phyloP scores from a whole-genome alignment of 2,113 vertebrate genomes.

The Opisthocomus hoazin region DNA sequence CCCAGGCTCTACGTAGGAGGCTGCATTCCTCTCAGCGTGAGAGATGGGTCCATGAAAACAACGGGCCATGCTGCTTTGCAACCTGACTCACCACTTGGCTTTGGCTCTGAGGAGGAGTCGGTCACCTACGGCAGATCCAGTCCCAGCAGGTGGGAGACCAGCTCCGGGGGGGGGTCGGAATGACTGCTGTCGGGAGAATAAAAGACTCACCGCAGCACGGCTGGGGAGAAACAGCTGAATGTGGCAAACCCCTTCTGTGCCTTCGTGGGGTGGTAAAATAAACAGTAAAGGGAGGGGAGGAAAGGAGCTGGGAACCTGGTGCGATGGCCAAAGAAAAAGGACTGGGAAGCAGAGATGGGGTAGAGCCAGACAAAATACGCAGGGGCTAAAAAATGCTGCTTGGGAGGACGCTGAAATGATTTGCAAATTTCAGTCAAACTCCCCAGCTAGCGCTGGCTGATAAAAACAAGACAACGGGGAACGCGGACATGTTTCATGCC shows the following conservation, averaged over 20 bases:
- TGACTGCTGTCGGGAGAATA: not conserved
- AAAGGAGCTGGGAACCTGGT: not conserved
- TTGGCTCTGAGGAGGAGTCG: not conserved
- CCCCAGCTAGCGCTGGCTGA: not conserved
- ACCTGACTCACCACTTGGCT: conserved; percentile 48
- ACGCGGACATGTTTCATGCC: not conserved
- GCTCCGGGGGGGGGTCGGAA: not conserved
- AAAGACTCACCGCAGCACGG: not conserved
- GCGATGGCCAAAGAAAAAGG: not conserved
- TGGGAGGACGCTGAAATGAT: not conserved
- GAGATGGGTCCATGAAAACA: conserved; percentile 45
- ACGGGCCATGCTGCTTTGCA: not conserved
- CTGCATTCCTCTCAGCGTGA: conserved; percentile 19
- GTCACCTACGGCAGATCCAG: conserved; percentile 21
- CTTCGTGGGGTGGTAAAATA: conserved; percentile 7
- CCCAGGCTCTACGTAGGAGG: conserved; percentile 50
- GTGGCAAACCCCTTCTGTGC: not conserved
- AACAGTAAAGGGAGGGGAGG: not conserved
- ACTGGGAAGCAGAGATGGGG: not conserved
- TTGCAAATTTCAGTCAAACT: not conserved
- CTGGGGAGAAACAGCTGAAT: conserved; percentile 3
- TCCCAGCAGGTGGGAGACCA: conserved; percentile 34
- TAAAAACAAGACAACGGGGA: not conserved
- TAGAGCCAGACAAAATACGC: not conserved
- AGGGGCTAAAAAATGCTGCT: not conserved